phyloP scores from a whole-genome alignment of 2,888 invertebrate species.

The Pristionchus maxplancki region DNA sequence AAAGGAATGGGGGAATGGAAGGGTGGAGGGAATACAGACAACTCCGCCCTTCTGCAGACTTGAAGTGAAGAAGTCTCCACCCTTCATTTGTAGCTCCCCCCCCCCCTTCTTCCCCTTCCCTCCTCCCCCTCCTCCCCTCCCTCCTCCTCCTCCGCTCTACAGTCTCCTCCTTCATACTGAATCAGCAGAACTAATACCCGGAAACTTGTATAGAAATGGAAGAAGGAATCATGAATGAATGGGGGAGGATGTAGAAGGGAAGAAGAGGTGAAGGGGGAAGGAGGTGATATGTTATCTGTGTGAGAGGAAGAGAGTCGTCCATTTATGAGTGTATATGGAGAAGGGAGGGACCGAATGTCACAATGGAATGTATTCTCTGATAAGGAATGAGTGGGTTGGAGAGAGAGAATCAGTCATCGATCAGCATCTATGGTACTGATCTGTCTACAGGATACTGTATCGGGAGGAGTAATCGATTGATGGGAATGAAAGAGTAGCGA shows the following conservation, averaged over 20 bases:
- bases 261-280: neutral
- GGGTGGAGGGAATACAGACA: neutral
- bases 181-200: constrained; percentile 35
- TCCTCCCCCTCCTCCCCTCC: neutral
- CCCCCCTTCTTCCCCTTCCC: neutral
- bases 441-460: constrained; percentile 7
- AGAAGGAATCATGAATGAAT: constrained; percentile 1
- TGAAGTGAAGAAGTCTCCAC: constrained; percentile 26
- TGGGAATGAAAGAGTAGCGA: constrained; percentile 7
- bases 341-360: constrained; percentile 10
- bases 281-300: constrained; percentile 3
- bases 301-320: neutral
- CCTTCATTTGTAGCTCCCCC: constrained; percentile 12
- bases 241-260: neutral
- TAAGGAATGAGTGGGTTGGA: constrained; percentile 28
- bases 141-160: neutral
- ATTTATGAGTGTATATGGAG: neutral
- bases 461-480: neutral
- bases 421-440: neutral
- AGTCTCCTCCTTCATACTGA: constrained; percentile 19
- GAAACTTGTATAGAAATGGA: constrained; percentile 22
- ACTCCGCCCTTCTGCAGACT: constrained; percentile 2
- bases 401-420: neutral
- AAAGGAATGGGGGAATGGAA: neutral
- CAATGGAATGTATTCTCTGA: constrained; percentile 3